Base-by-base conservation (phyloP, 1,140 invertebrate genomes). In the Ostrea denselamellosa region DNA sequence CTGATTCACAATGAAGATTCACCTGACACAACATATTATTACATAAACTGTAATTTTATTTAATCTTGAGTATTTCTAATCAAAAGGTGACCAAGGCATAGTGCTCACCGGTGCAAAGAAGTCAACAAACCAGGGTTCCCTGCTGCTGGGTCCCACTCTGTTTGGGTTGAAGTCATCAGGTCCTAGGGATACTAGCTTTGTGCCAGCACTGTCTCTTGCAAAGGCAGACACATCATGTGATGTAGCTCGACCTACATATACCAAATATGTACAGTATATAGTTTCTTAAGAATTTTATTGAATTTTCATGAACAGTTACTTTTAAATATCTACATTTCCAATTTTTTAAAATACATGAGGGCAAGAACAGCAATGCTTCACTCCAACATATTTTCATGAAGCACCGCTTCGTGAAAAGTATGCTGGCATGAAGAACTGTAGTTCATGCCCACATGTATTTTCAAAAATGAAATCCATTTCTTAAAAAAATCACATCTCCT, bases 41-140 rank as follows among this genome's bases (percentile, higher is more conserved):
- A n/a, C n/a, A n/a, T n/a, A n/a, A n/a, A 44, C 34, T 44, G 34
- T 44, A 44, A 44, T 44, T 44, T 44, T 1, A 5, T 44, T 44
- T 44, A 44, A 44, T 2, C 34, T n/a, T 44, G 34, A 44, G 34
- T 5, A 44, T 44, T 44, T 44, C 34, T 44, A 44, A 44, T 44
- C 34, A 44, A 44, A 44, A 2, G 1, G 5, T 44, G 34, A 62
- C n/a, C 56, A 17, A 58, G 56, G 19, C 4, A 86, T 2, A n/a
- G 25, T 54, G 93, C 94, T 94, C 92, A 96, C 95, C 14, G 97
- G 97, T 7, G 97, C 97, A 95, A 97, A 97, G 95, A 97, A 97
- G 92, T 97, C 97, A 51, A 98, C 95, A 92, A 97, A 96, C 97
- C 96, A 97, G 2, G 96, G 94, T 88, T 95, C 90, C 44, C 86